phyloP scores from a whole-genome alignment of 2,797 vertebrate species.

The Lepus townsendii region DNA sequence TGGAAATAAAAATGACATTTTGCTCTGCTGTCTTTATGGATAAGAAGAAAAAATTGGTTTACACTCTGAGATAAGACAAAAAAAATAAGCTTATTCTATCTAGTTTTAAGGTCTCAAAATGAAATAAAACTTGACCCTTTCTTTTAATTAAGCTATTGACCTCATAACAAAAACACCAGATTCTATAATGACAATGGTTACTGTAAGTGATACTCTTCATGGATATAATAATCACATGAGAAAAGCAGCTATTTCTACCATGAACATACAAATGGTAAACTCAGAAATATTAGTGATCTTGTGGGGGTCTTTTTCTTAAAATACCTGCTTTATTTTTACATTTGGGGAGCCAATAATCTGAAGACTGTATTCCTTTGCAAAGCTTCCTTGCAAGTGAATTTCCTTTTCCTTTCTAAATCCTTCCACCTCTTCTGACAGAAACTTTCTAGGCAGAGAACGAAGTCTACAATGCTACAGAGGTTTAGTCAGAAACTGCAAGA shows the following conservation, averaged over 20 bases:
- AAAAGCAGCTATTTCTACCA: slow-evolving; percentile 22
- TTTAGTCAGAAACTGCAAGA: slow-evolving; percentile 63
- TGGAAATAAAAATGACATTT: slow-evolving; percentile 36
- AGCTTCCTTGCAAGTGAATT: slow-evolving; percentile 42
- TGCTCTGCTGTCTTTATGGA: background rate
- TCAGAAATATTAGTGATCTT: background rate
- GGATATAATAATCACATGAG: background rate
- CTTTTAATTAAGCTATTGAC: slow-evolving; percentile 23
- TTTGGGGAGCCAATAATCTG: background rate
- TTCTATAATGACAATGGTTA: background rate
- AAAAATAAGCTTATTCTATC: background rate
- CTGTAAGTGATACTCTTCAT: background rate
- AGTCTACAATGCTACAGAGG: slow-evolving; percentile 24
- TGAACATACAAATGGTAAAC: background rate
- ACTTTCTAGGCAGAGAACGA: slow-evolving; percentile 55
- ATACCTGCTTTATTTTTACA: background rate
- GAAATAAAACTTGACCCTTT: slow-evolving; percentile 27
- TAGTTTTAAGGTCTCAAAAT: slow-evolving; percentile 50
- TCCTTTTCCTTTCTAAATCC: slow-evolving; percentile 46
- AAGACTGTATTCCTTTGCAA: slow-evolving; percentile 2
- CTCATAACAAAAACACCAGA: background rate
- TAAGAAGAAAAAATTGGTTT: slow-evolving; percentile 46
- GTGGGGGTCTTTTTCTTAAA: slow-evolving; percentile 22
- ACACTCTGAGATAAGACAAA: background rate
- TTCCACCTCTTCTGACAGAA: slow-evolving; percentile 17